phyloP scores from a whole-genome alignment of 2,113 vertebrate species.

The Ciconia boyciana region DNA sequence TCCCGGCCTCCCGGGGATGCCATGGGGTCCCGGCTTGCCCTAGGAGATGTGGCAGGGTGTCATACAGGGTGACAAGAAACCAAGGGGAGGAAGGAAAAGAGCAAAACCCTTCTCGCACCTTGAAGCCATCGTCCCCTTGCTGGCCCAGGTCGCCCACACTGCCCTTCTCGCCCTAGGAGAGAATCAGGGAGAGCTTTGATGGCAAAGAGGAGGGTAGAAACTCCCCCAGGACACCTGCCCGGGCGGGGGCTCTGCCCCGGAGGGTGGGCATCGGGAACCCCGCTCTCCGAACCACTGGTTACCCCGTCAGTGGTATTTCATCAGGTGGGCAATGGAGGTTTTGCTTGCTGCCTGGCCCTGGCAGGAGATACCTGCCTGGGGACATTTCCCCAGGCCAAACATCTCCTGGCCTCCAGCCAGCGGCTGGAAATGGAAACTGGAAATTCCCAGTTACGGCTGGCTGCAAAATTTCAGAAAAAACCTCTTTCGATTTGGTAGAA shows the following conservation, averaged over 20 bases:
- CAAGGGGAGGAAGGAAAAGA: not conserved
- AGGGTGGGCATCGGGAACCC: fast-evolving
- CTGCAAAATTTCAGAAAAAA: not conserved
- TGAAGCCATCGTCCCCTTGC: conserved; percentile 74
- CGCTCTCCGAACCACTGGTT: not conserved
- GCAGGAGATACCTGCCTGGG: not conserved
- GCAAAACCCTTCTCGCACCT: conserved; percentile 65
- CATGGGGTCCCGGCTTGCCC: conserved; percentile 76
- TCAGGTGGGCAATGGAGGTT: fast-evolving
- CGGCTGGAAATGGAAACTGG: not conserved
- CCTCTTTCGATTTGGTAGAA: not conserved
- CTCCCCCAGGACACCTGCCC: fast-evolving
- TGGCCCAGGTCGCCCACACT: conserved; percentile 73
- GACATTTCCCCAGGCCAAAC: not conserved
- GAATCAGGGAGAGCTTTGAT: not conserved
- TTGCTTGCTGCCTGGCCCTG: not conserved
- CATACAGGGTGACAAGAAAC: not conserved
- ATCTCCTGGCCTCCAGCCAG: not conserved
- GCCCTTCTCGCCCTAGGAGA: conserved; percentile 81
- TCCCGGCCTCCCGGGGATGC: conserved; percentile 69
- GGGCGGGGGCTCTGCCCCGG: not conserved
- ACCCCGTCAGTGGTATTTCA: too few species aligned
- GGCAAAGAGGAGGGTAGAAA: not conserved
- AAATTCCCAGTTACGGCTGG: not conserved
- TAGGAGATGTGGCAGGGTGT: not conserved